phyloP scores from a whole-genome alignment of 2,797 vertebrate species.

The Ficedula albicollis region DNA sequence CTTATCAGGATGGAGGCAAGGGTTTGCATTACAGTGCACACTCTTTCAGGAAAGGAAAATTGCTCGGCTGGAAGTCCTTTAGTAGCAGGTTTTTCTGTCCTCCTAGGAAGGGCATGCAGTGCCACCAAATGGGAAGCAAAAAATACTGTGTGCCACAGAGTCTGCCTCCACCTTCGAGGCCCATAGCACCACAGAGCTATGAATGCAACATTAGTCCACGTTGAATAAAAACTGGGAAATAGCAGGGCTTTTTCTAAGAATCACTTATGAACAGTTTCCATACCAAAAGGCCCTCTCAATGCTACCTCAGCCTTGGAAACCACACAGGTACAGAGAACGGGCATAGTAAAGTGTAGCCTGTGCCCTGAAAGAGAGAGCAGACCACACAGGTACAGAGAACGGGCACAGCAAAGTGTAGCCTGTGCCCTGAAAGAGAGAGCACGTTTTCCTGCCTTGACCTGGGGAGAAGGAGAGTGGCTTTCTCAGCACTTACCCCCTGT shows the following conservation, averaged over 20 bases:
- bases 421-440: background rate
- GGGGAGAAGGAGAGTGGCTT: background rate
- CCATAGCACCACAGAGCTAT: accelerated
- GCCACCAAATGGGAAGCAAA: background rate
- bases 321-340: background rate
- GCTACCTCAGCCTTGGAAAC: background rate
- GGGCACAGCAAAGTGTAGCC: background rate
- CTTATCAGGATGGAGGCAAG: background rate
- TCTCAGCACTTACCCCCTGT: background rate
- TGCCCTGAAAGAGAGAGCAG: background rate
- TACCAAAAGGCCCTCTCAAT: background rate
- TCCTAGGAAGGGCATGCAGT: background rate
- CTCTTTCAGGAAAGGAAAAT: background rate
- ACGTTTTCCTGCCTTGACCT: background rate
- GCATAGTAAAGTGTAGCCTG: background rate
- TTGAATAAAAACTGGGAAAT: background rate
- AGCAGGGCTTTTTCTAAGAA: background rate
- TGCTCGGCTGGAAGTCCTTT: background rate
- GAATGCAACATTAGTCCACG: background rate
- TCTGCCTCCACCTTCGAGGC: background rate
- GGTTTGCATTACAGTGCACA: background rate
- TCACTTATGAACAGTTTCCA: background rate
- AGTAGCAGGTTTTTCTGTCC: background rate
- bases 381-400: background rate
- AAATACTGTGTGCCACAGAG: background rate